Conservation (phyloP, 2,888 invertebrate species). For the Cinara cedri region DNA sequence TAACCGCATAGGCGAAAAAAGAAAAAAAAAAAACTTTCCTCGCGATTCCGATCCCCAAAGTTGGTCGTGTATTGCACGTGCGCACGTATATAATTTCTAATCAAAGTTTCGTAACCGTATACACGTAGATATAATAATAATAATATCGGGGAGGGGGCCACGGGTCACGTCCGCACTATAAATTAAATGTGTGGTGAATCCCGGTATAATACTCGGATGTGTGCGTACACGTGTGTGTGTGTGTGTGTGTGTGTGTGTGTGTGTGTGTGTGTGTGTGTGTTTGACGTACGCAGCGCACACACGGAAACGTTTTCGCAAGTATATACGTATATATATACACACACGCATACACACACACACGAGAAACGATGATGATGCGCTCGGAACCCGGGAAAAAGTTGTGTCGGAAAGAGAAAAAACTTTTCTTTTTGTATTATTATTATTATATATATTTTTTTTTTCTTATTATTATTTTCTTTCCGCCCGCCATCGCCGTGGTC, state of each 20-base stretch:
- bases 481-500: neutral
- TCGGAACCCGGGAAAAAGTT: neutral
- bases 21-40: conserved; percentile 16
- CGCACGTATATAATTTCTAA: conserved; percentile 35
- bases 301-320: neutral
- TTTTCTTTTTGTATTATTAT: conserved; percentile 41
- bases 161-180: conserved; percentile 51
- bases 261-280: neutral
- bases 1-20: neutral
- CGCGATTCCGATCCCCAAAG: neutral
- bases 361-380: neutral
- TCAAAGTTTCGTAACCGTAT: conserved; percentile 51
- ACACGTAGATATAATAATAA: neutral
- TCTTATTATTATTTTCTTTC: no score
- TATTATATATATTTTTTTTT: conserved; percentile 21
- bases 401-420: conserved; percentile 43
- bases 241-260: neutral
- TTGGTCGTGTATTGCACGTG: neutral
- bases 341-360: neutral
- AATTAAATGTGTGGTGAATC: conserved; percentile 47
- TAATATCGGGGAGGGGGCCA: neutral
- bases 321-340: no score
- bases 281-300: conserved; percentile 9
- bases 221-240: neutral
- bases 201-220: conserved; percentile 2